Percentiles rank a stretch among this genome's conserved stretches.
Evolutionary conservation across 2,797 vertebrate genomes (phyloP).

Genomic region (Etheostoma nigrum): DNA sequence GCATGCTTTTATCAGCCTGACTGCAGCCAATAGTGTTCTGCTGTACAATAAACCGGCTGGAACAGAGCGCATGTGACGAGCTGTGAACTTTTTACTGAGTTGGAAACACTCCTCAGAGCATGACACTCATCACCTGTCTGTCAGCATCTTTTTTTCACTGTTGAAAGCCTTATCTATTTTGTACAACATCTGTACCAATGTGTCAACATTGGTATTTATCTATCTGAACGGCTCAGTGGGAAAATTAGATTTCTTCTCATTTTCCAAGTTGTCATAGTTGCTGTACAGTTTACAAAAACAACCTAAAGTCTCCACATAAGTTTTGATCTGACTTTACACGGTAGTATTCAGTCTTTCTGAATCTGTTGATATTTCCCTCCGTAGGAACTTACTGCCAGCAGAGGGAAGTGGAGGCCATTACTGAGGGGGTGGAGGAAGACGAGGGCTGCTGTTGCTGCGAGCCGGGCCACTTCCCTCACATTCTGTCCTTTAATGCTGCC

Average conservation of each 20-base stretch:
- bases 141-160: constrained; percentile 9
- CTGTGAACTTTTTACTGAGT: constrained; percentile 27
- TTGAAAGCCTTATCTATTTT: not conserved
- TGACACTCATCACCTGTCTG: constrained; percentile 14
- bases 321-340: not conserved
- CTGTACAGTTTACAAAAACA: not conserved
- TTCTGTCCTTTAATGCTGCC: constrained; percentile 96
- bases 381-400: constrained; percentile 98
- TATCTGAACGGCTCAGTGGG: not conserved
- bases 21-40: not conserved
- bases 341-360: not conserved
- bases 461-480: constrained; percentile 94
- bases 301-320: not conserved
- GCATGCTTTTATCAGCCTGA: constrained; percentile 26
- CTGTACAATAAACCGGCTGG: constrained; percentile 14
- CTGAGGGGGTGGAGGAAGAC: constrained; percentile 98
- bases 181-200: not conserved
- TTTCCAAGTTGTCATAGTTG: not conserved
- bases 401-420: constrained; percentile 97
- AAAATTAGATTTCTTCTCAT: not conserved
- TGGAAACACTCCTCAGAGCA: constrained; percentile 12
- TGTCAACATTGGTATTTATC: not conserved
- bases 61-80: constrained; percentile 16
- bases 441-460: constrained; percentile 99
- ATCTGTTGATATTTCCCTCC: not conserved